Evolutionary conservation across 2,113 vertebrate genomes (phyloP), one percentile per base, ranked within the genome.

Genomic region (Melanerpes aurifrons): DNA sequence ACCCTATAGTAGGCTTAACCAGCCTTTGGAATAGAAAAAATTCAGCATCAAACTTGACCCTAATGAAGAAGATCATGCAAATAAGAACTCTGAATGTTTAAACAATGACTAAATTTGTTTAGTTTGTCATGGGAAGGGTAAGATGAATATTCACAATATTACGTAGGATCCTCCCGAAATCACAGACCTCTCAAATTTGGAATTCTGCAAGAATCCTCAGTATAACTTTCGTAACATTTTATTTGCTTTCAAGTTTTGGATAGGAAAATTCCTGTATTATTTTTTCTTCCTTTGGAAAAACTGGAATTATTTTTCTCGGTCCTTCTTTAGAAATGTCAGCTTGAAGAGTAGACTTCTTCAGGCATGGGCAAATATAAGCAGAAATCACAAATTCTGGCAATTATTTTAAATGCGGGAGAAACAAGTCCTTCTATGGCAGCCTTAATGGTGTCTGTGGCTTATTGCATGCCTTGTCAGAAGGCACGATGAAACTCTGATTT

Each of bases 101-200:
- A 86, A 40, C 1, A 5, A 14, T 29, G 11, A 14, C 1, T 66
- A 50, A 37, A 54, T 74, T 85, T 59, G 6, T 11, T 82, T 85
- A 25, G 1, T 43, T 68, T 82, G 57, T 53, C 37, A 37, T 21
- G 11, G 12, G 29, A 76, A 61, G 7, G 20, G 53, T 59, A 53
- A 83, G 63, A 67, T 5, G 2, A 20, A 3, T 25, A 6, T 19
- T 64, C 18, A 32, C 2, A 7, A 10, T 21, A 26, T 32, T 63
- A 29, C 14, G n/a, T 0, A 71, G 29, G 10, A 75, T 32, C 5
- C 5, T 13, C 12, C 15, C 1, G 31, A 61, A 69, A 28, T 54
- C 21, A 45, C 12, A n/a, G 1, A 3, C 24, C 0, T 1, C 0
- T 2, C 6, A 19, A 1, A 59, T 78, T 89, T 40, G 84, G 45